Conservation (phyloP, 1,140 invertebrate species). For the Trachymyrmex cornetzi region DNA sequence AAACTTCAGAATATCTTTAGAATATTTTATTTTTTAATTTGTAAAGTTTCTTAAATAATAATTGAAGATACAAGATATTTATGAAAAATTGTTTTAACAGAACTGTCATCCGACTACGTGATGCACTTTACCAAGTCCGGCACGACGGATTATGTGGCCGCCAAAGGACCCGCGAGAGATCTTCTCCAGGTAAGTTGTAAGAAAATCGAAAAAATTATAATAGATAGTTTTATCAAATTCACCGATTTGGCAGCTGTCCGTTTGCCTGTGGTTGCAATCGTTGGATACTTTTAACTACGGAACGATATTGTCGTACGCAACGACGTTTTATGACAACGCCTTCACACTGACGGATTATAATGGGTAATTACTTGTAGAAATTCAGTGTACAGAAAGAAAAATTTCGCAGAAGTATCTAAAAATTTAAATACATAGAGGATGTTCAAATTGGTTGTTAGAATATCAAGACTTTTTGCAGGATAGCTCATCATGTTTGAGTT, state of each 20-base stretch:
- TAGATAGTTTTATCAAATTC: background rate
- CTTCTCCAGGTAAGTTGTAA: conserved; percentile 81
- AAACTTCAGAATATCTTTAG: background rate
- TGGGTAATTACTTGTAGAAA: conserved; percentile 86
- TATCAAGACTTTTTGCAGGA: no score
- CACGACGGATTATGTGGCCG: conserved; percentile 87
- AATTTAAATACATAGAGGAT: no score
- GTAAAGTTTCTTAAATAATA: background rate
- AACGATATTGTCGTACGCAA: conserved; percentile 91
- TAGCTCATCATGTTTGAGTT: no score
- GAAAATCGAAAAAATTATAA: background rate
- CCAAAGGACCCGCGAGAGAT: conserved; percentile 84
- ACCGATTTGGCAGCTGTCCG: conserved; percentile 85
- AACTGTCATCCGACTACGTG: conserved; percentile 86
- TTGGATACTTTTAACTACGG: conserved; percentile 90
- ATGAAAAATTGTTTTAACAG: conserved; percentile 69
- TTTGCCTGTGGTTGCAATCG: conserved; percentile 91
- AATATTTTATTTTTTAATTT: background rate
- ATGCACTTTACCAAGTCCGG: conserved; percentile 87
- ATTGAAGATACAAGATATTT: background rate
- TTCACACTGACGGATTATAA: conserved; percentile 91
- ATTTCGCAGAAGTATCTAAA: no score
- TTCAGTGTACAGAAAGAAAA: no score
- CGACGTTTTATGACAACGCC: conserved; percentile 88
- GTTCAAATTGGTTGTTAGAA: no score